Base-by-base conservation (phyloP, 2,113 vertebrate genomes). In the Brachyhypopomus occidentalis region DNA sequence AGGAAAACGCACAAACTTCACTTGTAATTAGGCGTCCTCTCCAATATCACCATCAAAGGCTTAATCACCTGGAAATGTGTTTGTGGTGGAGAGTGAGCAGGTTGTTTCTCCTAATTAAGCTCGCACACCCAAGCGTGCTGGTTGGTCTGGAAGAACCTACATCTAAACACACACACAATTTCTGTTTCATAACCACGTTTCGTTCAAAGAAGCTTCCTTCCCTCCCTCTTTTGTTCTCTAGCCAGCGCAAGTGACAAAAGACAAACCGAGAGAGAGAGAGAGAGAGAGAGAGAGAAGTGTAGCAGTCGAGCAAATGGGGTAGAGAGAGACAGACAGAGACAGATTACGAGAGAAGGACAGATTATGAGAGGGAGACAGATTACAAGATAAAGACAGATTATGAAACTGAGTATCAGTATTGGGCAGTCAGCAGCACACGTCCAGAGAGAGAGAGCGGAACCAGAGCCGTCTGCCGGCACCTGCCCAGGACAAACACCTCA, bases 1-100 rank as follows among this genome's bases (percentile, higher is more conserved):
- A 79, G 79, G 77, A 81, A 73, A 76, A 67, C 78, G 85, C 66
- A 85, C 34, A 79, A 84, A 78, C 76, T 76, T 72, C 70, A 77
- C 80, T 85, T 86, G 86, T 89, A 90, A 90, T 92, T 86, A 90
- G 72, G 75, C 83, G 77, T 78, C 75, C 67, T 89, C 84, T 86
- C 88, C 84, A 77, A 84, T 82, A 86, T 86, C 82, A 77, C 71
- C 84, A 79, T 89, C 70, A 77, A 81, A 87, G 83, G 82, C 80
- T 80, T 88, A 90, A 91, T 91, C 88, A 86, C 69, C 86, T 90
- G 84, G 66, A 86, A 87, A 87, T 59, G 82, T 81, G 85, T 83
- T 88, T 73, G 86, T 86, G 71, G 74, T 69, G 77, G 86, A 85
- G 78, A 84, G 79, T 80, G 58, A 81, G 12, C 72, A 74, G 76